A percentile compares a stretch with the other conserved stretches of the same genome.
Conservation (phyloP, 2,888 invertebrate genomes). For the Steromphala cineraria region DNA sequence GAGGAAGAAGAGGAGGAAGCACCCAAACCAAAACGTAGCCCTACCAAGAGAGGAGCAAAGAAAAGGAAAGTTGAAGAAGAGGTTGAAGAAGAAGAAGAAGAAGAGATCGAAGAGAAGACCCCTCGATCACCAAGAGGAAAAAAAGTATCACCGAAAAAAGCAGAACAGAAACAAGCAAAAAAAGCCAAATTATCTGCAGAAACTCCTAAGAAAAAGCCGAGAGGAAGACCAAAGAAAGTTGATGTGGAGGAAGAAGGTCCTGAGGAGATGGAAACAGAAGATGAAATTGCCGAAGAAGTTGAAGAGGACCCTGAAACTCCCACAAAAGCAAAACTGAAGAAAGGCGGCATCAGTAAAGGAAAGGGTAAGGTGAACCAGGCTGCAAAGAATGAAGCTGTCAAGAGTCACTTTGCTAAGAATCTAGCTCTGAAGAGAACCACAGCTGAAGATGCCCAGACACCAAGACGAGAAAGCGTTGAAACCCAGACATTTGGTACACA, state of each 20-base stretch:
- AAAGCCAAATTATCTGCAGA: neutral
- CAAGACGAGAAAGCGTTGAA: neutral
- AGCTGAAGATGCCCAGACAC: neutral
- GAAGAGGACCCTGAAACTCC: neutral
- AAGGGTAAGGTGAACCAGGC: conserved; percentile 7
- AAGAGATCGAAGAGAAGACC: too few relatives aligned
- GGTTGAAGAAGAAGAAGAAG: too few relatives aligned
- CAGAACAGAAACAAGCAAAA: neutral
- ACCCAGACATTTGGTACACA: conserved; percentile 2
- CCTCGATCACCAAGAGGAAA: too few relatives aligned
- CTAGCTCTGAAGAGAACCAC: neutral
- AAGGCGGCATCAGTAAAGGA: neutral
- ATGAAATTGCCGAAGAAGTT: neutral
- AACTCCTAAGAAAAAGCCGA: neutral
- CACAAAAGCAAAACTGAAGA: neutral
- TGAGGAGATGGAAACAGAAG: neutral
- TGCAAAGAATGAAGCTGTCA: conserved; percentile 3
- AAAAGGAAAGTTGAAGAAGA: too few relatives aligned
- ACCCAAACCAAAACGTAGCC: neutral
- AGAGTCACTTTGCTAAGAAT: conserved; percentile 11
- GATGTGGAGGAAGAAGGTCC: neutral
- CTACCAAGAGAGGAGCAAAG: neutral
- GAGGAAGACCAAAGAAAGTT: neutral
- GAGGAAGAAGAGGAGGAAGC: neutral
- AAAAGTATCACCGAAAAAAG: too few relatives aligned